A percentile compares a stretch with the other conserved stretches of the same genome.
These are phyloP conservation scores for Oostethus manadensis DNA, from an alignment of 2,113 vertebrate species.

Conservation along the genomic window DNA sequence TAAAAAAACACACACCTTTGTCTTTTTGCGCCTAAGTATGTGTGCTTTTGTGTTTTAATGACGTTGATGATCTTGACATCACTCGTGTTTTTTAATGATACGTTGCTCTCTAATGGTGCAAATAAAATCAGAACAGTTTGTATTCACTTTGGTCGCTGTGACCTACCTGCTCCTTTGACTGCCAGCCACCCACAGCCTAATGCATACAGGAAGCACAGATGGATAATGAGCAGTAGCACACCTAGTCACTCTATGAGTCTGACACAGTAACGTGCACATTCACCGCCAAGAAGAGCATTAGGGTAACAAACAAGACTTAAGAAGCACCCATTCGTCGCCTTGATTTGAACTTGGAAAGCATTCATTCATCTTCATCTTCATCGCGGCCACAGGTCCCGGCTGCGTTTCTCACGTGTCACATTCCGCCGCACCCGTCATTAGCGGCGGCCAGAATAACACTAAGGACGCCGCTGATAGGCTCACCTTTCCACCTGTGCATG, in stretches of 20 bases:
- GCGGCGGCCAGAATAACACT: slow-evolving; percentile 36
- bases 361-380: slow-evolving; percentile 50
- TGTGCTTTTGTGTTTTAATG: neutral
- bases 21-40: neutral
- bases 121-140: neutral
- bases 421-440: slow-evolving; percentile 52
- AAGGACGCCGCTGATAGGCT: slow-evolving; percentile 59
- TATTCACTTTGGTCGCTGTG: neutral
- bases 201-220: neutral
- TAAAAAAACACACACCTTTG: slow-evolving; percentile 45
- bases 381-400: slow-evolving; percentile 33
- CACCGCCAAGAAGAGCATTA: neutral
- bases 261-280: neutral
- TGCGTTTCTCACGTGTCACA: slow-evolving; percentile 52
- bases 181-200: neutral
- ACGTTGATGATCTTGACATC: neutral
- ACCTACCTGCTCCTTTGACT: neutral
- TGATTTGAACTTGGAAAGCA: slow-evolving; percentile 18
- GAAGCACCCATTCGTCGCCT: slow-evolving; percentile 3
- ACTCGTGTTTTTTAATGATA: neutral
- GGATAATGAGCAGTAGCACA: neutral
- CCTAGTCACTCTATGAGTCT: neutral
- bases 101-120: neutral
- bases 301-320: neutral
- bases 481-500: slow-evolving; percentile 72